Evolutionary conservation across 2,113 vertebrate species (phyloP).

Genomic region (Pteropus alecto): DNA sequence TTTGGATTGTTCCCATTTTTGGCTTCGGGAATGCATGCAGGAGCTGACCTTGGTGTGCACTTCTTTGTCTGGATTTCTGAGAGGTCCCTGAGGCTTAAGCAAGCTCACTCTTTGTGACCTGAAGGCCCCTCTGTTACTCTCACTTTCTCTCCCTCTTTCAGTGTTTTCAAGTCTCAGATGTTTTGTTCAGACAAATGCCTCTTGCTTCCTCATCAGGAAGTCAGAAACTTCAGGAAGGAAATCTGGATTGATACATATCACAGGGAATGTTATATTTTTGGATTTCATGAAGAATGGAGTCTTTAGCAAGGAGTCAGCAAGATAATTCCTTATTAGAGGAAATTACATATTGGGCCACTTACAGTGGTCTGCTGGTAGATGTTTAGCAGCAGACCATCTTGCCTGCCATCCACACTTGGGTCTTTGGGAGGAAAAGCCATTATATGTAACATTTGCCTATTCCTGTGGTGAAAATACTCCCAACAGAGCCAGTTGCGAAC

Average conservation of each 20-base stretch:
- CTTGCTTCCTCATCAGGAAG: conserved; percentile 38
- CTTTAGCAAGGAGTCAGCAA: background rate
- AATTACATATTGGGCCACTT: background rate
- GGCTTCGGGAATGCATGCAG: background rate
- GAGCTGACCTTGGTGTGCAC: rapidly evolving
- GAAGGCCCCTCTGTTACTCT: background rate
- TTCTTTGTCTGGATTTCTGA: background rate
- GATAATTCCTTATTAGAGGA: background rate
- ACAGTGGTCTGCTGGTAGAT: background rate
- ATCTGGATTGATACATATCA: background rate
- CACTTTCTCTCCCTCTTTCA: background rate
- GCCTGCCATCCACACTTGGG: rapidly evolving
- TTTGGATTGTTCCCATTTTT: background rate
- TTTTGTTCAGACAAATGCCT: conserved; percentile 13
- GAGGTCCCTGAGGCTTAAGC: background rate
- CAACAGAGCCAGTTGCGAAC: background rate
- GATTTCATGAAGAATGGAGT: background rate
- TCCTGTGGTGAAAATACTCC: background rate
- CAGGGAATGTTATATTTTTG: background rate
- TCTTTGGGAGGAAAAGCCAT: background rate
- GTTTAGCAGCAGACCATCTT: background rate
- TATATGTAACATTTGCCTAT: background rate
- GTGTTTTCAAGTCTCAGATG: background rate
- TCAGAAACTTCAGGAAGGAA: conserved; percentile 57
- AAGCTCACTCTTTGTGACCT: background rate